Conservation (phyloP, 2,888 invertebrate species). For the Smittia sp. region DNA sequence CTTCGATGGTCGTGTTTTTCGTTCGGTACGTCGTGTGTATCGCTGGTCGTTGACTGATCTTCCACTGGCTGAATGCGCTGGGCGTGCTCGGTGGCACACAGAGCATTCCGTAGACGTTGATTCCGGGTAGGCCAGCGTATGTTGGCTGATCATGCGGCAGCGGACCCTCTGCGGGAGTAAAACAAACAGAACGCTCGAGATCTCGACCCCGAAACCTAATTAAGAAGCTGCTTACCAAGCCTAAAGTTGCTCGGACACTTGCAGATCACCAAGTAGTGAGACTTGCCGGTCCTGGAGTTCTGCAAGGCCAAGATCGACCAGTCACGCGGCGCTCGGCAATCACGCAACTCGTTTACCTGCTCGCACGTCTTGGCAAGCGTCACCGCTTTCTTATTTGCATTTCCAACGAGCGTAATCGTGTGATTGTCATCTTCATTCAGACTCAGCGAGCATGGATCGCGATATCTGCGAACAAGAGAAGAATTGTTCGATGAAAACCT, state of each 20-base stretch:
- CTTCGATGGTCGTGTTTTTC: slow-evolving; percentile 38
- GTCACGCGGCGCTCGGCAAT: slow-evolving; percentile 82
- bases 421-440: slow-evolving; percentile 87
- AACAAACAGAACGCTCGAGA: too few relatives aligned
- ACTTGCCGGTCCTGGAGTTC: slow-evolving; percentile 88
- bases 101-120: slow-evolving; percentile 92
- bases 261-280: slow-evolving; percentile 89
- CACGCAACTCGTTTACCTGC: slow-evolving; percentile 85
- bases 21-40: slow-evolving; percentile 36
- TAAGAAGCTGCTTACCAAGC: slow-evolving; percentile 60
- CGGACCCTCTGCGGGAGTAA: slow-evolving; percentile 73
- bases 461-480: slow-evolving; percentile 57
- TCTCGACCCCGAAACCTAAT: slow-evolving; percentile 26
- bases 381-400: slow-evolving; percentile 80
- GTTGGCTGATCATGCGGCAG: slow-evolving; percentile 93
- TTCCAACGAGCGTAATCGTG: slow-evolving; percentile 84
- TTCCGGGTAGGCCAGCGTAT: slow-evolving; percentile 90
- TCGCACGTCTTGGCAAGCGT: slow-evolving; percentile 92
- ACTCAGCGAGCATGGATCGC: slow-evolving; percentile 88
- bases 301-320: slow-evolving; percentile 90
- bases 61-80: background rate
- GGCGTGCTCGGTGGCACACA: slow-evolving; percentile 58
- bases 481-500: background rate
- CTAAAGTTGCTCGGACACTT: slow-evolving; percentile 81
- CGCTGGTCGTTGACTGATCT: slow-evolving; percentile 15